These are phyloP conservation scores for Mallateleia sp. DNA, from an alignment of 2,888 invertebrate species.

Conservation along the genomic window DNA sequence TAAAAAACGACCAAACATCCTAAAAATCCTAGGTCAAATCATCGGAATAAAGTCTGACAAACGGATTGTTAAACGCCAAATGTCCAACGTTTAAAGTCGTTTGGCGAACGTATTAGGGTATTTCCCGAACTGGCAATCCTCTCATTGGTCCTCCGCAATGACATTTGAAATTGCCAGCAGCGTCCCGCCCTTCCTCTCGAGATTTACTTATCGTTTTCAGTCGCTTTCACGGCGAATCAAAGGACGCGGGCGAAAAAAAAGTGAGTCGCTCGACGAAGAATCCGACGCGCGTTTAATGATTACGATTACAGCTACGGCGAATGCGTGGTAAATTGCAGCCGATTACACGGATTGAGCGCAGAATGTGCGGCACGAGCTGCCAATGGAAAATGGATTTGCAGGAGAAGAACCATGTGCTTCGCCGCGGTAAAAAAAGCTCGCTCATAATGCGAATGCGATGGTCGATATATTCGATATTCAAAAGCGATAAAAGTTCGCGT, in stretches of 20 bases:
- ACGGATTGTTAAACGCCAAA: no score
- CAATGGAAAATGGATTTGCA: slow-evolving; percentile 46
- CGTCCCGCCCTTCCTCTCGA: slow-evolving; percentile 30
- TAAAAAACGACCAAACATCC: no score
- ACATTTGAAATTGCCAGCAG: slow-evolving; percentile 20
- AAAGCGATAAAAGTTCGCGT: slow-evolving; percentile 44
- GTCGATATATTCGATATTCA: slow-evolving; percentile 35
- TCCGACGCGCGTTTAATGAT: slow-evolving; percentile 46
- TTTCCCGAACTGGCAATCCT: slow-evolving; percentile 13
- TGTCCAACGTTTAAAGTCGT: no score
- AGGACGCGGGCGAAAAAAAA: slow-evolving; percentile 20
- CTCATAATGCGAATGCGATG: slow-evolving; percentile 22
- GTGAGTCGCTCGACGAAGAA: slow-evolving; percentile 24
- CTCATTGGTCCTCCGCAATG: slow-evolving; percentile 75
- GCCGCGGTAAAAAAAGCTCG: slow-evolving; percentile 24
- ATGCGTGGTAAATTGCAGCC: slow-evolving; percentile 44
- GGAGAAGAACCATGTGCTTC: slow-evolving; percentile 8
- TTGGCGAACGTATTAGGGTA: neutral
- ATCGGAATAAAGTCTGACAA: no score
- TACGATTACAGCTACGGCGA: slow-evolving; percentile 44
- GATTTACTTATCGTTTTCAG: slow-evolving; percentile 50
- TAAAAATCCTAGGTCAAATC: no score
- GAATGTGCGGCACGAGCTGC: slow-evolving; percentile 46
- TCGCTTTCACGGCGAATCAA: slow-evolving; percentile 49
- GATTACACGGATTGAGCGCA: slow-evolving; percentile 49